Percentiles rank a stretch among this genome's conserved stretches.
Conservation (phyloP, 2,888 invertebrate genomes). For the Dicranocentrus wangi region DNA sequence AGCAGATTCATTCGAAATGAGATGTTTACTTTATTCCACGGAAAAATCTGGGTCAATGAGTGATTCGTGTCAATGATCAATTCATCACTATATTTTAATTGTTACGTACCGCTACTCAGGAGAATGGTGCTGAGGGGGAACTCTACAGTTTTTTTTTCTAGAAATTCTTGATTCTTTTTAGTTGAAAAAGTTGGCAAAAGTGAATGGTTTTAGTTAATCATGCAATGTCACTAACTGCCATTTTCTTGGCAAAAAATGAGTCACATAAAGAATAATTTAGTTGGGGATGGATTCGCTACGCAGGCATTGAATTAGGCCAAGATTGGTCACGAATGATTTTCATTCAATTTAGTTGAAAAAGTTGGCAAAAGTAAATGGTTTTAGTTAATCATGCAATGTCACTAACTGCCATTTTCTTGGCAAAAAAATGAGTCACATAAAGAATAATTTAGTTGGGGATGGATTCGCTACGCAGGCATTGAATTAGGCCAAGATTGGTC, state of each 20-base stretch:
- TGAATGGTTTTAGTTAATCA: background rate
- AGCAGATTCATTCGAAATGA: background rate
- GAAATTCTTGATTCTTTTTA: background rate
- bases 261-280: too few relatives aligned
- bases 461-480: too few relatives aligned
- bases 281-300: too few relatives aligned
- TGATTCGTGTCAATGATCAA: constrained; percentile 6
- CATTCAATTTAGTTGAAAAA: background rate
- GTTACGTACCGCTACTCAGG: background rate
- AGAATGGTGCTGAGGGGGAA: background rate
- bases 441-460: too few relatives aligned
- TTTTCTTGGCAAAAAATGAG: background rate
- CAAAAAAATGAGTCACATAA: background rate
- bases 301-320: too few relatives aligned
- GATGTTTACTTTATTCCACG: background rate
- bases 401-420: background rate
- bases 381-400: background rate
- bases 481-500: too few relatives aligned
- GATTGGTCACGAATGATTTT: too few relatives aligned
- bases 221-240: background rate
- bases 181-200: background rate
- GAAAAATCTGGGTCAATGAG: background rate
- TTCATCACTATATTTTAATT: constrained; percentile 9
- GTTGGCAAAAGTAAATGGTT: background rate
- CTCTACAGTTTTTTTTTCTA: background rate